These are phyloP conservation scores for Smittia aterrima DNA, from an alignment of 2,888 invertebrate genomes.

Conservation along the genomic window DNA sequence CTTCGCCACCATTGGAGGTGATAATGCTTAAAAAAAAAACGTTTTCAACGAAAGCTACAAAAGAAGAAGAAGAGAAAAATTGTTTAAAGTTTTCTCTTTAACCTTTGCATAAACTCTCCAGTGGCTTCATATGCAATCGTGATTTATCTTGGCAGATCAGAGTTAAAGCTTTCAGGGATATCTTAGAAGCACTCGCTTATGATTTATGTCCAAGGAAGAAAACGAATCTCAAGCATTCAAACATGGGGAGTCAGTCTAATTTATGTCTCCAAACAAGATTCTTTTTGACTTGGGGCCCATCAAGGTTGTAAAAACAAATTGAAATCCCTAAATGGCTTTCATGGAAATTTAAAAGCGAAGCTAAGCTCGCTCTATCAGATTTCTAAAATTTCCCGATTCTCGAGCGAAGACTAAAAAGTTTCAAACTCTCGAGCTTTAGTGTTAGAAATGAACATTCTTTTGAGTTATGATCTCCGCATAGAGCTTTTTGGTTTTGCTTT, in stretches of 20 bases:
- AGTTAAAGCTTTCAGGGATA: not conserved
- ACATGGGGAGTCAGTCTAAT: not conserved
- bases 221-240: not conserved
- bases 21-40: constrained; percentile 6
- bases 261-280: not conserved
- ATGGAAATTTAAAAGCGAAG: not conserved
- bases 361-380: not conserved
- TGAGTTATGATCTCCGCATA: not conserved
- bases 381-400: too few species aligned
- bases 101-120: not conserved
- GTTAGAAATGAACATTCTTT: not conserved
- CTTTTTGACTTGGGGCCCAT: not conserved
- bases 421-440: not conserved
- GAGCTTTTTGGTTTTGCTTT: not conserved
- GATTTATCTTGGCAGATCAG: not conserved
- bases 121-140: not conserved
- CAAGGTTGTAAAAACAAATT: constrained; percentile 20
- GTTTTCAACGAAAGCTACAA: not conserved
- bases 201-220: constrained; percentile 1
- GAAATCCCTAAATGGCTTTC: constrained; percentile 25
- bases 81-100: not conserved
- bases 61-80: not conserved
- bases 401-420: too few species aligned
- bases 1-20: not conserved
- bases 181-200: not conserved